A percentile compares a stretch with the other conserved stretches of the same genome.
Evolutionary conservation across 2,888 invertebrate genomes (phyloP).

Genomic region (Eilema caniola): DNA sequence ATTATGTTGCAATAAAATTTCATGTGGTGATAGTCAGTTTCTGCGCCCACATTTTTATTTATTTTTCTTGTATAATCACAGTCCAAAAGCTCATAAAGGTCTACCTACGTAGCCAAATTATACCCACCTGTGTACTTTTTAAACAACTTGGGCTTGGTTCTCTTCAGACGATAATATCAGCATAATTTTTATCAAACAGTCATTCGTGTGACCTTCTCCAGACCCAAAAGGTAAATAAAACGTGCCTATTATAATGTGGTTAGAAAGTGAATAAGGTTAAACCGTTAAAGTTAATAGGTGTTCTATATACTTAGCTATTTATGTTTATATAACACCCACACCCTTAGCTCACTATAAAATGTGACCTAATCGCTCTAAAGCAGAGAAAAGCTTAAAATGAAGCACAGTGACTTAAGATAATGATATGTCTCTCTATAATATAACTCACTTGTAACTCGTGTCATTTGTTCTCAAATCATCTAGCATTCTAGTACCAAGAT

Average conservation of each 20-base stretch:
- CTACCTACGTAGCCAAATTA: background rate
- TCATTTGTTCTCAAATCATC: background rate
- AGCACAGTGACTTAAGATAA: background rate
- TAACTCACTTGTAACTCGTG: background rate
- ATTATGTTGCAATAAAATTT: constrained; percentile 28
- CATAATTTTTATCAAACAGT: background rate
- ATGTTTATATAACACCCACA: background rate
- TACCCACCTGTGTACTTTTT: background rate
- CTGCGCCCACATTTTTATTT: background rate
- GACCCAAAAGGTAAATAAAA: background rate
- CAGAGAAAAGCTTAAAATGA: background rate
- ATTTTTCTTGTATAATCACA: constrained; percentile 1
- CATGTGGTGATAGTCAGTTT: constrained; percentile 15
- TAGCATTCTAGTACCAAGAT: no score
- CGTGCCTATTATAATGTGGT: background rate
- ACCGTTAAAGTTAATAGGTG: background rate
- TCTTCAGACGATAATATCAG: background rate
- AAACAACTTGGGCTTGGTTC: background rate
- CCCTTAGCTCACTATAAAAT: background rate
- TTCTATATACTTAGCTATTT: background rate
- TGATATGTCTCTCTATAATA: background rate
- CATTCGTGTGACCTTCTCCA: background rate
- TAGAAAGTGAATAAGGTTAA: background rate
- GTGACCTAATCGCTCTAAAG: background rate
- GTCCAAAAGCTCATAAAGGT: background rate